phyloP scores from a whole-genome alignment of 1,140 invertebrate species.

The Drosophila tsacasi region DNA sequence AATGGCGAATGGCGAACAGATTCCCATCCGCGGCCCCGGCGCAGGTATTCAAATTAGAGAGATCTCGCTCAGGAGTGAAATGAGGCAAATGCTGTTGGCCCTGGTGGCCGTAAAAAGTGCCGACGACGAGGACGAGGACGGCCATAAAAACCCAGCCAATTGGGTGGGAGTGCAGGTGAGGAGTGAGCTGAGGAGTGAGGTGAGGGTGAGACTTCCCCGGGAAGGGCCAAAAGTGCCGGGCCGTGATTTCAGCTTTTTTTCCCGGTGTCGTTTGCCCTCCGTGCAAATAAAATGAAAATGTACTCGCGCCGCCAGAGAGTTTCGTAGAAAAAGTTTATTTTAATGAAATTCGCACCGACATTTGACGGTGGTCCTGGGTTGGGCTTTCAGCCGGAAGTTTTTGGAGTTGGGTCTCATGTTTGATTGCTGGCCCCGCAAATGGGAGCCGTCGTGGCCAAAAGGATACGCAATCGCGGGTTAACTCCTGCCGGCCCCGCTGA shows the following conservation, averaged over 20 bases:
- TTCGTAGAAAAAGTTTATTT: conserved; percentile 81
- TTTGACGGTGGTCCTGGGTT: conserved; percentile 57
- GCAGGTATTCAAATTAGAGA: conserved; percentile 80
- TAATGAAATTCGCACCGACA: conserved; percentile 82
- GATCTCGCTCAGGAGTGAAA: conserved; percentile 64
- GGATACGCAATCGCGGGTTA: conserved; percentile 6
- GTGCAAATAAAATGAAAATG: conserved; percentile 80
- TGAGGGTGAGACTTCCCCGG: not conserved
- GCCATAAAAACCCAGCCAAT: conserved; percentile 74
- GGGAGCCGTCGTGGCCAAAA: conserved; percentile 1
- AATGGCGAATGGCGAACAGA: conserved; percentile 34
- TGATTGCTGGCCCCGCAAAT: conserved; percentile 36
- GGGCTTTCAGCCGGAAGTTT: conserved; percentile 25
- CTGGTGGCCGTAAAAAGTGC: conserved; percentile 69
- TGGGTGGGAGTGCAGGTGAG: conserved; percentile 7
- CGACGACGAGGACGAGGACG: conserved; percentile 28
- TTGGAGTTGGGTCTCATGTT: conserved; percentile 41
- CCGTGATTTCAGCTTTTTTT: conserved; percentile 63
- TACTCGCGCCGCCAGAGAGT: conserved; percentile 60
- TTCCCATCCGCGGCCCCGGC: conserved; percentile 35
- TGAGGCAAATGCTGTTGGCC: conserved; percentile 66
- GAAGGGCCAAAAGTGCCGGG: conserved; percentile 60
- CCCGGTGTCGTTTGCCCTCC: conserved; percentile 25
- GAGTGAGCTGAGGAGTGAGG: no score
- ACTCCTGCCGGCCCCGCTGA: conserved; percentile 4